These are phyloP conservation scores for Willisornis vidua DNA, from an alignment of 2,113 vertebrate genomes.

Conservation along the genomic window DNA sequence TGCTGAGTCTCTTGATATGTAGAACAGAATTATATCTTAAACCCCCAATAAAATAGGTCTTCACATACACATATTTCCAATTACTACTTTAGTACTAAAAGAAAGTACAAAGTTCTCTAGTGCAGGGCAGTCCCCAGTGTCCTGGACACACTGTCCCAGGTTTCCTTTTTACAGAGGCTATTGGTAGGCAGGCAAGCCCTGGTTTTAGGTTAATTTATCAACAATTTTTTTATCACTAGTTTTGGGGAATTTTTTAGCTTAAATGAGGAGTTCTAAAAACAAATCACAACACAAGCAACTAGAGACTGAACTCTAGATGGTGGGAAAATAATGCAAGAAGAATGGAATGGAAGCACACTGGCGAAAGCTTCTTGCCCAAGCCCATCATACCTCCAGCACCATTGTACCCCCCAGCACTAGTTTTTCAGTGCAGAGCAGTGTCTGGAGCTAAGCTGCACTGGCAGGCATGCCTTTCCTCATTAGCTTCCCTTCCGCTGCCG, in stretches of 20 bases:
- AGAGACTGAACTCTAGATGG: background rate
- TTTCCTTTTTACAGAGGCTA: background rate
- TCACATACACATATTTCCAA: background rate
- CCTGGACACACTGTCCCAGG: background rate
- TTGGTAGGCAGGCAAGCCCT: background rate
- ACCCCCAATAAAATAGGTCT: background rate
- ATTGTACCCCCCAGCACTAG: background rate
- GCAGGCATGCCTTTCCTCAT: background rate
- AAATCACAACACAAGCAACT: background rate
- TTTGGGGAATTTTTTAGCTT: background rate
- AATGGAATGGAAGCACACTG: accelerated
- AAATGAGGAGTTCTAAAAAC: background rate
- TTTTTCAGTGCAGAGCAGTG: background rate
- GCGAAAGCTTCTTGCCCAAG: background rate
- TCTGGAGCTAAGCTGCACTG: background rate
- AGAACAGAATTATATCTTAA: background rate
- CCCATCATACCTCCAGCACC: background rate
- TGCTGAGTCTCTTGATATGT: background rate
- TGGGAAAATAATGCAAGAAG: background rate
- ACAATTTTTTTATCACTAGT: background rate
- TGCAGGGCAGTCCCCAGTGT: background rate
- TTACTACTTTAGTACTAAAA: background rate
- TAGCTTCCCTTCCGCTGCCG: background rate
- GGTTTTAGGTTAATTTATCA: background rate
- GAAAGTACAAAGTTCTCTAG: background rate